Conservation (phyloP, 2,113 vertebrate species). For the Bambusicola thoracicus region DNA sequence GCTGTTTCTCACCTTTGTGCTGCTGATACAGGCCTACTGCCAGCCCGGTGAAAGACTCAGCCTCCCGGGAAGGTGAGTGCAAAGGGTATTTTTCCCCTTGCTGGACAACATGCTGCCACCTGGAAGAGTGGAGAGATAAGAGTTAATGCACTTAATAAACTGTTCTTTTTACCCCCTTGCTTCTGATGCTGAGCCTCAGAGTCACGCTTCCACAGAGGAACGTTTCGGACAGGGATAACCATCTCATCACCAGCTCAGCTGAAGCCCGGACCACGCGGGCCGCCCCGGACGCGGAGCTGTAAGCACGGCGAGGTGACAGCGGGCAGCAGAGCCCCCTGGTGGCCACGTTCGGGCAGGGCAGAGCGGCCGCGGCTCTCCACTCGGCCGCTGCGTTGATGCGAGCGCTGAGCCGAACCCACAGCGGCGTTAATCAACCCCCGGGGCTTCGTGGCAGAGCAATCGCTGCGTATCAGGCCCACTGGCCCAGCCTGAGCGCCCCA, state of each 20-base stretch:
- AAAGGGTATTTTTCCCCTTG: too few relatives aligned
- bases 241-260: slow-evolving; percentile 71
- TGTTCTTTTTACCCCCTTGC: accelerated
- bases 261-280: accelerated
- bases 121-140: too few relatives aligned
- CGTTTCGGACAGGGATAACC: slow-evolving; percentile 78
- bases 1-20: too few relatives aligned
- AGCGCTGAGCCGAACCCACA: accelerated
- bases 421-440: accelerated
- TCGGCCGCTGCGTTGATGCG: accelerated
- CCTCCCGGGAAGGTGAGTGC: too few relatives aligned
- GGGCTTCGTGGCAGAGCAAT: too few relatives aligned
- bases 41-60: too few relatives aligned
- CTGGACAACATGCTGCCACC: too few relatives aligned
- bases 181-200: slow-evolving; percentile 66
- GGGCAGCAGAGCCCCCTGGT: background rate
- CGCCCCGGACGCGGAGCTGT: too few relatives aligned
- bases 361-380: background rate
- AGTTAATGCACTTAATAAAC: too few relatives aligned
- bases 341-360: accelerated
- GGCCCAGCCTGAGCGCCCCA: background rate
- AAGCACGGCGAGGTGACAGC: too few relatives aligned
- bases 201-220: slow-evolving; percentile 52
- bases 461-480: background rate
- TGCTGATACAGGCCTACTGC: too few relatives aligned